A percentile compares a stretch with the other conserved stretches of the same genome.
phyloP scores from a whole-genome alignment of 2,113 vertebrate species.

The Sinocyclocheilus maitianheensis region DNA sequence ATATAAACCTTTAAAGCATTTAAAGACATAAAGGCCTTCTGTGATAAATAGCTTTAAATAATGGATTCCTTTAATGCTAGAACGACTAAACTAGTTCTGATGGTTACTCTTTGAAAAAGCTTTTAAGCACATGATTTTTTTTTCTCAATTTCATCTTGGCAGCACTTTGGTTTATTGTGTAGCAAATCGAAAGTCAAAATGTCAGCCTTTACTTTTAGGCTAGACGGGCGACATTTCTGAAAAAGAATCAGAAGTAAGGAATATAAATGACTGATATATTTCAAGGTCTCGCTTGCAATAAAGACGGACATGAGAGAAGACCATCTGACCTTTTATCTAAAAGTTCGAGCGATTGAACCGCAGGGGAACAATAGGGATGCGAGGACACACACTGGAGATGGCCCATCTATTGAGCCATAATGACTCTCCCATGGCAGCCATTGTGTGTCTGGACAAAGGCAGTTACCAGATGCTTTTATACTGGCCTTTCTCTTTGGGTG shows the following conservation, averaged over 20 bases:
- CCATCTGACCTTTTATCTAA: conserved; percentile 58
- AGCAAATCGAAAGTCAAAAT: conserved; percentile 54
- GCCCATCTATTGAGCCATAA: conserved; percentile 52
- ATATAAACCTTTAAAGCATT: neutral
- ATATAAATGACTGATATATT: conserved; percentile 55
- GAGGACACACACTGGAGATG: conserved; percentile 31
- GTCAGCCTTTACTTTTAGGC: conserved; percentile 54
- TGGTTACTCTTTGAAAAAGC: neutral
- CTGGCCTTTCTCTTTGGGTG: conserved; percentile 38
- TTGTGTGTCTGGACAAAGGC: conserved; percentile 59
- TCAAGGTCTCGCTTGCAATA: conserved; percentile 51
- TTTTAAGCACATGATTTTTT: neutral
- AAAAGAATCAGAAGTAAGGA: conserved; percentile 53
- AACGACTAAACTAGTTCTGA: neutral
- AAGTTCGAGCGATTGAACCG: conserved; percentile 53
- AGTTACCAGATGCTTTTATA: conserved; percentile 56
- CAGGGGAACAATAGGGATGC: conserved; percentile 45
- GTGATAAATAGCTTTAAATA: conserved; percentile 9
- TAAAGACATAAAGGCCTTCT: neutral
- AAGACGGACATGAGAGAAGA: conserved; percentile 51
- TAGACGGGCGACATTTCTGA: conserved; percentile 40
- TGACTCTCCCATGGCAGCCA: conserved; percentile 54
- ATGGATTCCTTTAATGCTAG: neutral
- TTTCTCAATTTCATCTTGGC: neutral
- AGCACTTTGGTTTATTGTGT: conserved; percentile 37